Evolutionary conservation across 2,797 vertebrate species (phyloP), one percentile per base, ranked within the genome.

Genomic region (Pachyuromys duprasi): DNA sequence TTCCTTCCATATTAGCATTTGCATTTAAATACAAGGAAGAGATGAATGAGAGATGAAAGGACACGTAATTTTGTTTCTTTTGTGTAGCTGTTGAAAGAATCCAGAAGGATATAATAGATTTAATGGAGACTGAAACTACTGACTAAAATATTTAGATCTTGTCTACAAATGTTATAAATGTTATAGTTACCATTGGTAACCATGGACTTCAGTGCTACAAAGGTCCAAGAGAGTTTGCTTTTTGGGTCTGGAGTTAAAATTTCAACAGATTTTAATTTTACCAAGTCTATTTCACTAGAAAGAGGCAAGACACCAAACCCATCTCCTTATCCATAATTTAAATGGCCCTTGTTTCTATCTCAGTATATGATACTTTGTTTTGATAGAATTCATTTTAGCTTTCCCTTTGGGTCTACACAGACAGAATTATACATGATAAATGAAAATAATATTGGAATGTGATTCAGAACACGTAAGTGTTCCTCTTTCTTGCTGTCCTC

Each of bases 231-330:
- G 63, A 86, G 45, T 11, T 39, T 8, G 24, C 20, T 72, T 86
- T 86, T 14, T 57, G 72, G 39, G 22, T 57, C 31, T 76, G 31
- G 53, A 90, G 14, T 24, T 63, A 67, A 72, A n/a, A 88, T 83
- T 90, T 90, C 74, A 70, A 57, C 89, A 65, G 62, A 69, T 55
- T 95, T 86, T 87, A 84, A 83, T 94, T 83, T 93, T 14, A 2
- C 53, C 39, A 65, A 70, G 83, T 81, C 33, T 13, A 55, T 89
- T 76, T 67, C 84, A 2, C 90, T 22, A 80, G 65, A 22, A 78
- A 28, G 69, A 65, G 65, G 26, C 63, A 89, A 79, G 93, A 15
- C 0, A 2, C 69, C 55, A 60, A 83, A 89, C 8, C 36, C 2
- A 3, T 28, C 1, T 75, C 7, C 55, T 3, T 28, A 14, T 20